Evolutionary conservation across 2,797 vertebrate genomes (phyloP).

Genomic region (Rhabdophis nuchalis): DNA sequence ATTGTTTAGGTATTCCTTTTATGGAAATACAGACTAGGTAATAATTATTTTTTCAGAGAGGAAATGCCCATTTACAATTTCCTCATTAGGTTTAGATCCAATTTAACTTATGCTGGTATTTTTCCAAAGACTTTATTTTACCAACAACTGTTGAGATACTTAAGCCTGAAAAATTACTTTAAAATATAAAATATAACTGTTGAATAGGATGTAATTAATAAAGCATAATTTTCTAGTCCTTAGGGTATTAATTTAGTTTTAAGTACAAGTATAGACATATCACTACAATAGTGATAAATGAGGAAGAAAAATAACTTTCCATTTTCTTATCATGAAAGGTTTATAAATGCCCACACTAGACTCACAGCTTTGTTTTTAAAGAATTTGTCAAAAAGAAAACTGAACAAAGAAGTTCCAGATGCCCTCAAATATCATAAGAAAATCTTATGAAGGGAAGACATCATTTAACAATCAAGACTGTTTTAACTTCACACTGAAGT

Average conservation of each 20-base stretch:
- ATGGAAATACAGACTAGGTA: background rate
- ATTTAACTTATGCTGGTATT: background rate
- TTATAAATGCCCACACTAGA: slow-evolving; percentile 2
- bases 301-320: background rate
- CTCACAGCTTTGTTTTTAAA: slow-evolving; percentile 16
- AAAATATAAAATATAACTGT: background rate
- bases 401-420: slow-evolving; percentile 22
- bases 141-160: background rate
- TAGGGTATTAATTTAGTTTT: background rate
- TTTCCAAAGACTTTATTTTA: background rate
- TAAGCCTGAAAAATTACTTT: background rate
- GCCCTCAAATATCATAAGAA: slow-evolving; percentile 40
- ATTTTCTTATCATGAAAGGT: background rate
- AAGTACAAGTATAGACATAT: background rate
- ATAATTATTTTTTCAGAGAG: background rate
- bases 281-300: background rate
- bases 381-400: slow-evolving; percentile 22
- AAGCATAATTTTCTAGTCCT: background rate
- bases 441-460: slow-evolving; percentile 38
- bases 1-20: background rate
- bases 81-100: background rate
- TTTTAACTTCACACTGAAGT: slow-evolving; percentile 39
- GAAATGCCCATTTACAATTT: background rate
- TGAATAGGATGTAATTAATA: background rate
- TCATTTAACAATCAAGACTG: slow-evolving; percentile 18